phyloP scores from a whole-genome alignment of 2,888 invertebrate species.

The Psococerastis gibbosa region DNA sequence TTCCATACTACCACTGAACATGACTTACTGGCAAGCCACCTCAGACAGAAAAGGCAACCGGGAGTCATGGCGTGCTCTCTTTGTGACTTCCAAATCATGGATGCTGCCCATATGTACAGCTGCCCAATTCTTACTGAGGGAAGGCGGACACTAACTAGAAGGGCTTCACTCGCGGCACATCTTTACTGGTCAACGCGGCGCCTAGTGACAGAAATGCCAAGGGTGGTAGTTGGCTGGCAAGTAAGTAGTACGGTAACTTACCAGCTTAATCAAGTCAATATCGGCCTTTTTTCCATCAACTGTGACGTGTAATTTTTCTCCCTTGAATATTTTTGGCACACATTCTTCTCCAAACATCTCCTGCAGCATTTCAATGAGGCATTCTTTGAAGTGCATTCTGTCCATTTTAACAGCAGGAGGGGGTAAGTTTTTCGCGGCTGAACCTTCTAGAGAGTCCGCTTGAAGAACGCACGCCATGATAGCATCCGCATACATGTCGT shows the following conservation, averaged over 20 bases:
- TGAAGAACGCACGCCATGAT: slow-evolving; percentile 74
- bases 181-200: too few species aligned
- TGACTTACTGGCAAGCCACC: too few species aligned
- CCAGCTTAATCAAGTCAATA: slow-evolving; percentile 64
- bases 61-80: too few species aligned
- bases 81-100: too few species aligned
- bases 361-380: slow-evolving; percentile 70
- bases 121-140: too few species aligned
- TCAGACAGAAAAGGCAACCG: too few species aligned
- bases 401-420: slow-evolving; percentile 55
- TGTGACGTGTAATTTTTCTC: slow-evolving; percentile 66
- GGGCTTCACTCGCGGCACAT: too few species aligned
- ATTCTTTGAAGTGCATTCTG: slow-evolving; percentile 82
- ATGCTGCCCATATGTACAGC: too few species aligned
- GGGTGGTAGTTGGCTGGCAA: too few species aligned
- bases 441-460: slow-evolving; percentile 46
- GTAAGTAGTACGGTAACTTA: too few species aligned
- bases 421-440: slow-evolving; percentile 37
- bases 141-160: background rate
- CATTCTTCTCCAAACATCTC: slow-evolving; percentile 94
- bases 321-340: slow-evolving; percentile 84
- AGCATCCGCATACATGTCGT: slow-evolving; percentile 97
- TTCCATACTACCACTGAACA: too few species aligned
- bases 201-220: too few species aligned
- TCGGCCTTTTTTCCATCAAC: slow-evolving; percentile 72